Evolutionary conservation across 2,888 invertebrate species (phyloP).

Genomic region (Drosophila mettleri): DNA sequence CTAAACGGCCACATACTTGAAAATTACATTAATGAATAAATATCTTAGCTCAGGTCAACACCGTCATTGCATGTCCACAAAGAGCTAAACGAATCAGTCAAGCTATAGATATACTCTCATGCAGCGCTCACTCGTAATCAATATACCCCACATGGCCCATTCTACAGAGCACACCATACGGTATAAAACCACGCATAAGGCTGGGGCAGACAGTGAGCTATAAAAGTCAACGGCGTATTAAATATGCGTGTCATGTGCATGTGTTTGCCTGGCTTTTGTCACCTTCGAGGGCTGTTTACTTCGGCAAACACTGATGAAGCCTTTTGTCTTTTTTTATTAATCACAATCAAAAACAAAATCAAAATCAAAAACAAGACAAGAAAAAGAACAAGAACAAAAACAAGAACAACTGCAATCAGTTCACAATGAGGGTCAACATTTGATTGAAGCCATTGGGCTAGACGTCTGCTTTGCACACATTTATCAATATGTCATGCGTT

Average conservation of each 20-base stretch:
- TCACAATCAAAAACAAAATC: conserved; percentile 6
- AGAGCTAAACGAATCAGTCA: neutral
- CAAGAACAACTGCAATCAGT: conserved; percentile 27
- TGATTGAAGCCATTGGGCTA: conserved; percentile 20
- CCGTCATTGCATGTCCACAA: neutral
- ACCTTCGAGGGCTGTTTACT: conserved; percentile 60
- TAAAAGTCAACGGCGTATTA: conserved; percentile 43
- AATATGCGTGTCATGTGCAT: conserved; percentile 79
- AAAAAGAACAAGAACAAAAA: neutral
- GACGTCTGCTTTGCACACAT: neutral
- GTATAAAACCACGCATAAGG: neutral
- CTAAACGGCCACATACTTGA: no score
- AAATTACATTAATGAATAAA: no score
- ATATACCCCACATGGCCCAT: neutral
- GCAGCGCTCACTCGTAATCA: accelerated
- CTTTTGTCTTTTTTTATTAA: conserved; percentile 34
- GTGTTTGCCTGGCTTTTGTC: conserved; percentile 64
- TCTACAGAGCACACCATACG: neutral
- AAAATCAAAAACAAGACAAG: neutral
- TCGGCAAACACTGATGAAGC: conserved; percentile 13
- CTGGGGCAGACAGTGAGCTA: neutral
- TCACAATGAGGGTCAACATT: conserved; percentile 24
- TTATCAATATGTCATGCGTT: neutral
- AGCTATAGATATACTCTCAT: neutral
- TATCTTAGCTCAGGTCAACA: neutral